Conservation (phyloP, 1,140 invertebrate species). For the Saccostrea cuccullata region DNA sequence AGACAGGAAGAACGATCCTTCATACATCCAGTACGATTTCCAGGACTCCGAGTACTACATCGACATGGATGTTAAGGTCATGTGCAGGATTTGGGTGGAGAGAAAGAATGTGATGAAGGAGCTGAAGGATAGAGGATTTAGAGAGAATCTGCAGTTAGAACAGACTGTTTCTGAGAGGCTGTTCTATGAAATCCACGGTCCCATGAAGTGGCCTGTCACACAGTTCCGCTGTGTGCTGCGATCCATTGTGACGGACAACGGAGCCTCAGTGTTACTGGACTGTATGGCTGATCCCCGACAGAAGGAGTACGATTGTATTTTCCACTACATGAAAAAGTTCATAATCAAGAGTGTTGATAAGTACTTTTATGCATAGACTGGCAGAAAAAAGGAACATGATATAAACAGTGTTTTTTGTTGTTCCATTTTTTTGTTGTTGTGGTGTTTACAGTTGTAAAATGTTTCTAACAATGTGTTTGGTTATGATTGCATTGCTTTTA, state of each 20-base stretch:
- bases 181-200: constrained; percentile 50
- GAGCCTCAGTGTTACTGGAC: constrained; percentile 42
- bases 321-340: constrained; percentile 55
- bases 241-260: constrained; percentile 43
- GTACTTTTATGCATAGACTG: constrained; percentile 39
- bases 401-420: too few relatives aligned
- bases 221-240: constrained; percentile 53
- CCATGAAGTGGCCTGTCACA: constrained; percentile 39
- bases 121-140: constrained; percentile 50
- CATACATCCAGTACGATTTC: constrained; percentile 11
- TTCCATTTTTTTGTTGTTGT: too few relatives aligned
- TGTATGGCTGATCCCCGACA: constrained; percentile 27
- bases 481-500: not conserved
- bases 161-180: constrained; percentile 57
- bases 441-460: too few relatives aligned
- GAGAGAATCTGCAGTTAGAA: constrained; percentile 58
- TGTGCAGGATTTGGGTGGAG: constrained; percentile 57
- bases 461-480: too few relatives aligned
- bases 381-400: too few relatives aligned
- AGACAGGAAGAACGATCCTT: not conserved
- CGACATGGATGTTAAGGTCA: constrained; percentile 51
- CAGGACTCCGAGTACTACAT: constrained; percentile 45
- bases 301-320: constrained; percentile 53
- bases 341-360: constrained; percentile 49
- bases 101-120: constrained; percentile 53